Evolutionary conservation across 2,888 invertebrate genomes (phyloP).

Genomic region (Lamellibrachia columna): DNA sequence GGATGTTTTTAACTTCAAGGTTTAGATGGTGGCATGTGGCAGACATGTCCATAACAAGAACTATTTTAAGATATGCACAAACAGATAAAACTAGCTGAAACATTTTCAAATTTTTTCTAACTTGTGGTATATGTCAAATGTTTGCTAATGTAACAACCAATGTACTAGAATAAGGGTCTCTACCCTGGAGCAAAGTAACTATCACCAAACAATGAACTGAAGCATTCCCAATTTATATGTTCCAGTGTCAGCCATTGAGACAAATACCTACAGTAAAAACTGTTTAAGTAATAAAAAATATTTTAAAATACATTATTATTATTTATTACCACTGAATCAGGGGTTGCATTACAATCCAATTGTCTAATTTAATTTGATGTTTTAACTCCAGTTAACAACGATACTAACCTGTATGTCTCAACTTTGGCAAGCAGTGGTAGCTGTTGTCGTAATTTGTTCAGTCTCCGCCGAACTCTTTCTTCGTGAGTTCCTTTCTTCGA

Average conservation of each 20-base stretch:
- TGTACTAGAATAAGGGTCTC: no score
- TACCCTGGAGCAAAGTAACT: no score
- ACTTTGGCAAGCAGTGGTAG: background rate
- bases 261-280: background rate
- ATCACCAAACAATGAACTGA: background rate
- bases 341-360: background rate
- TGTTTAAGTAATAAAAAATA: background rate
- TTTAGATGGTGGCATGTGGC: no score
- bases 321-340: background rate
- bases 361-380: background rate
- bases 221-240: background rate
- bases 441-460: conserved; percentile 2
- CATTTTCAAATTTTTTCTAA: no score
- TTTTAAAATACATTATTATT: background rate
- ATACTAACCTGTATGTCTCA: background rate
- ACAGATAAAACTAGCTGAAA: no score
- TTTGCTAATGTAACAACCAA: no score
- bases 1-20: no score
- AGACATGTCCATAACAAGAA: no score
- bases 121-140: no score
- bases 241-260: background rate
- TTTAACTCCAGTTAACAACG: background rate
- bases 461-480: background rate
- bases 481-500: background rate
- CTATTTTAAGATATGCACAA: no score